A percentile compares a stretch with the other conserved stretches of the same genome.
These are phyloP conservation scores for Larimichthys crocea DNA, from an alignment of 2,113 vertebrate genomes.

Conservation along the genomic window DNA sequence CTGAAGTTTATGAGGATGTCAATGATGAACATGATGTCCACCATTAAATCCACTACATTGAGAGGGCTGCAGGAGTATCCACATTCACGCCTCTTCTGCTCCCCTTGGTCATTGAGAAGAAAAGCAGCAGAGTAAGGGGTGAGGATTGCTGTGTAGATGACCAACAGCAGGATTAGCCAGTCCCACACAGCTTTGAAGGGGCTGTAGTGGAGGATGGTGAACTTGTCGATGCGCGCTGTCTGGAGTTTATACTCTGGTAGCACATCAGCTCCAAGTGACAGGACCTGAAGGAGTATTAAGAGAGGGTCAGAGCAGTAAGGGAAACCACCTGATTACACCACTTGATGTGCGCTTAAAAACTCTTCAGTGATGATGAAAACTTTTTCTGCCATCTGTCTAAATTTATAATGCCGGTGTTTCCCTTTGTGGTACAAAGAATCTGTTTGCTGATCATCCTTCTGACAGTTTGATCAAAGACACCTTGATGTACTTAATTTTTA, in stretches of 20 bases:
- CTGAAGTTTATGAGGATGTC: constrained; percentile 99
- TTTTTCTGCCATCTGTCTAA: neutral
- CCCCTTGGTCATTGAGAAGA: constrained; percentile 95
- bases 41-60: constrained; percentile 97
- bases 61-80: constrained; percentile 98
- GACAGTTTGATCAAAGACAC: constrained; percentile 14
- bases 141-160: constrained; percentile 98
- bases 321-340: neutral
- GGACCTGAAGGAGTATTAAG: constrained; percentile 84
- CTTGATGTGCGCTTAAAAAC: neutral
- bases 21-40: constrained; percentile 99
- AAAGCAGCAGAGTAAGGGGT: constrained; percentile 98
- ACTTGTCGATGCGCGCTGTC: constrained; percentile 96
- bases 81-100: constrained; percentile 93
- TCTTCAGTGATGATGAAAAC: neutral
- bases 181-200: constrained; percentile 99
- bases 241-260: constrained; percentile 99
- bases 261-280: constrained; percentile 97
- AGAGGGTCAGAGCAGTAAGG: constrained; percentile 6
- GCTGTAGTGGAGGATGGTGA: constrained; percentile 99
- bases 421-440: neutral
- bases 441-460: neutral
- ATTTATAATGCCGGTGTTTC: neutral
- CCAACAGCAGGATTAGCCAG: constrained; percentile 96
- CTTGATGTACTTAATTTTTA: constrained; percentile 16